Conservation (phyloP, 2,113 vertebrate genomes). For the Malurus melanocephalus region DNA sequence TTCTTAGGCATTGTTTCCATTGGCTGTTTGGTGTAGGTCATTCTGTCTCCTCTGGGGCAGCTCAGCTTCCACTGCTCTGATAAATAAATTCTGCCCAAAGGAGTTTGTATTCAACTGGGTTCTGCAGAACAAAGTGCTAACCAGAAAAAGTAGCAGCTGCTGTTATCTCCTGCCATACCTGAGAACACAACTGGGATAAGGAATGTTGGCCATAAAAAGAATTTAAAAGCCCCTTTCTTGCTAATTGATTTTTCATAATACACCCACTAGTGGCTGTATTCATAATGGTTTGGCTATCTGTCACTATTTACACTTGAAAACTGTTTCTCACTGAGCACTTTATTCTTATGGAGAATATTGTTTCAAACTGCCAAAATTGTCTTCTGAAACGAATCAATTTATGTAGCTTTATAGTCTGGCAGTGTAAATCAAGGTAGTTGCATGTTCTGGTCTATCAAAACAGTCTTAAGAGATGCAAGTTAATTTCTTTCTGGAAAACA, state of each 20-base stretch:
- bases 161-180: background rate
- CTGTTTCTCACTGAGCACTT: background rate
- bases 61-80: background rate
- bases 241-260: background rate
- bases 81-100: background rate
- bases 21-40: background rate
- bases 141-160: background rate
- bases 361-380: background rate
- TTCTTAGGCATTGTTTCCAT: background rate
- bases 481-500: background rate
- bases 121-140: background rate
- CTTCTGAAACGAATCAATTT: background rate
- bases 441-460: background rate
- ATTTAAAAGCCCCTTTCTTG: background rate
- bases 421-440: background rate
- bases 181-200: background rate
- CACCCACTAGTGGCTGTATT: background rate
- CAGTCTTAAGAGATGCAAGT: background rate
- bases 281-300: background rate
- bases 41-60: background rate
- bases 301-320: background rate
- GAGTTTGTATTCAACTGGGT: background rate
- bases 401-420: background rate
- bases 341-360: background rate
- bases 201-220: background rate